Evolutionary conservation across 2,113 vertebrate species (phyloP), one percentile per base, ranked within the genome.

Genomic region (Alethe diademata): DNA sequence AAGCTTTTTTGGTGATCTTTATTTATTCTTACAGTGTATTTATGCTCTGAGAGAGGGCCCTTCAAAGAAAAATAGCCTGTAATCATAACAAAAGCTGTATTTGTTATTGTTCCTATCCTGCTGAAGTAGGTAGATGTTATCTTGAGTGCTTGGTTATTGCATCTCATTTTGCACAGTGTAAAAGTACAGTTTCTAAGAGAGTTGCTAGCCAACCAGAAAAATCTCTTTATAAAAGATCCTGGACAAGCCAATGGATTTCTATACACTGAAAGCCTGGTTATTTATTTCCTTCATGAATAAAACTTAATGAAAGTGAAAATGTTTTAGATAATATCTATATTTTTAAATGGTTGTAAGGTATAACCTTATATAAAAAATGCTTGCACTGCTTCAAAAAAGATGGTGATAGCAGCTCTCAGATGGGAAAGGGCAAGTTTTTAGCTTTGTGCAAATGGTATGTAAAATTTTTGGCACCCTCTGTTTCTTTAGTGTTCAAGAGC

Each of bases 221-320:
- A 93, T 86, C n/a, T 72, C 48, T 74, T 62, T 65, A 53, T 56
- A 53, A 92, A 88, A 90, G 36, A 82, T 69, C 11, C 43, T 64
- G 74, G 43, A 47, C 56, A 88, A 71, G 5, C 54, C 58, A 83
- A 17, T 82, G 15, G 22, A 57, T 79, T 95, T 82, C 42, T 86
- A 10, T 47, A n/a, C 19, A 45, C 5, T 60, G 48, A 40, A 72
- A 79, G 28, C 43, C 58, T 60, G 19, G 25, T 60, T 90, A 75
- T 78, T 87, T 84, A 60, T 94, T 89, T 76, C 13, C 40, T 76
- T 50, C 14, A 22, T 61, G 50, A 93, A 35, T 85, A 90, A 78
- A 88, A 76, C 38, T 85, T 92, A 72, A 88, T 75, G 71, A 75
- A 90, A 90, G 28, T 43, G 36, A 87, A 95, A 95, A 71, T 88